Evolutionary conservation across 2,888 invertebrate species (phyloP).

Genomic region (Autographa pulchrina): DNA sequence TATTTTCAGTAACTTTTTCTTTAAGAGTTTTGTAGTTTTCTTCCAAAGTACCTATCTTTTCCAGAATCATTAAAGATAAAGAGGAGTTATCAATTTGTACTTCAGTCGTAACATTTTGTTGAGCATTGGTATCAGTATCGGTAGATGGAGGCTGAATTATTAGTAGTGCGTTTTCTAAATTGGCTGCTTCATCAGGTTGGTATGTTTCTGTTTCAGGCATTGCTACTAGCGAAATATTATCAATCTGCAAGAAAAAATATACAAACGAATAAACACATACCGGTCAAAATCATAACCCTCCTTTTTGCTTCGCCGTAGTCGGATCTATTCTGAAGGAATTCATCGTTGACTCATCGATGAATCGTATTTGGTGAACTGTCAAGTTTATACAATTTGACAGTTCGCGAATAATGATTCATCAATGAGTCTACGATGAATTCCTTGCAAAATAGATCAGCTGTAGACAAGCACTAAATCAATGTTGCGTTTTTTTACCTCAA

Average conservation of each 20-base stretch:
- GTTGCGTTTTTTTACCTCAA: slow-evolving; percentile 22
- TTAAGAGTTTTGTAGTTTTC: slow-evolving; percentile 27
- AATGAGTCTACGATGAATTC: slow-evolving; percentile 4
- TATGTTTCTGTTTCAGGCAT: slow-evolving; percentile 10
- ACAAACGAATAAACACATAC: slow-evolving; percentile 23
- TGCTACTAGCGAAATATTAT: slow-evolving; percentile 24
- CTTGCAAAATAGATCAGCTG: slow-evolving; percentile 4
- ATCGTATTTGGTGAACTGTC: slow-evolving; percentile 2
- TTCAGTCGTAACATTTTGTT: slow-evolving; percentile 33
- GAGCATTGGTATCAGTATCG: slow-evolving; percentile 26
- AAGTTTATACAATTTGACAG: slow-evolving; percentile 8
- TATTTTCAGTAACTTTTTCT: slow-evolving; percentile 30
- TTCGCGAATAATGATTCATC: slow-evolving; percentile 5
- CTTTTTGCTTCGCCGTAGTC: slow-evolving; percentile 4
- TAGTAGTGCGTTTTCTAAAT: slow-evolving; percentile 28
- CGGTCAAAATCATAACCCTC: slow-evolving; percentile 14
- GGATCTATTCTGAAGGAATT: slow-evolving; percentile 4
- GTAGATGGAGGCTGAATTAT: slow-evolving; percentile 25
- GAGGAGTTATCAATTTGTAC: slow-evolving; percentile 25
- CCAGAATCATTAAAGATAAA: slow-evolving; percentile 24
- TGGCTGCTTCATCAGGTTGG: slow-evolving; percentile 18
- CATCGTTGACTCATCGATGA: slow-evolving; percentile 2
- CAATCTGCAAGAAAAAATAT: slow-evolving; percentile 25
- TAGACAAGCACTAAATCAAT: slow-evolving; percentile 4
- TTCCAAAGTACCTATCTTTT: slow-evolving; percentile 24